Evolutionary conservation across 2,888 invertebrate species (phyloP).

Genomic region (Cepaea hortensis): DNA sequence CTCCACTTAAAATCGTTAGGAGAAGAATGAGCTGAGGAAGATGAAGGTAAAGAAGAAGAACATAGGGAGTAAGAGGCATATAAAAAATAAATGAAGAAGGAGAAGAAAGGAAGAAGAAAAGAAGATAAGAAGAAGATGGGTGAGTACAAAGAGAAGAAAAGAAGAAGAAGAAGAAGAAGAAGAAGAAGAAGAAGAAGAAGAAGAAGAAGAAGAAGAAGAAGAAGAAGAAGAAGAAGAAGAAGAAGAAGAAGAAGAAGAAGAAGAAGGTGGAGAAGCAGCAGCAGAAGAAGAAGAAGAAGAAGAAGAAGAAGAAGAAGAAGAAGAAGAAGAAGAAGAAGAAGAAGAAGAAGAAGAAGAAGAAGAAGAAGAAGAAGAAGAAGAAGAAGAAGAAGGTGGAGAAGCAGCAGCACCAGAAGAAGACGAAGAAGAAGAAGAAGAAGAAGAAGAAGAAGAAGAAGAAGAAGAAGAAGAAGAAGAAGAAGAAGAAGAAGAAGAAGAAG

Average conservation of each 20-base stretch:
- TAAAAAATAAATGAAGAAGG: too few relatives aligned
- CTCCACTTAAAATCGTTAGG: too few relatives aligned
- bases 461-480: neutral
- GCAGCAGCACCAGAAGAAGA: neutral
- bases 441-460: slow-evolving; percentile 17
- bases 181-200: neutral
- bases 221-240: slow-evolving; percentile 30
- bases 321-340: slow-evolving; percentile 28
- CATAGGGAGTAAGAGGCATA: too few relatives aligned
- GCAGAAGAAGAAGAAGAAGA: neutral
- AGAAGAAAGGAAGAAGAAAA: neutral
- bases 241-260: slow-evolving; percentile 10
- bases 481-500: slow-evolving; percentile 12
- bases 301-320: slow-evolving; percentile 25
- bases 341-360: neutral
- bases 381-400: neutral
- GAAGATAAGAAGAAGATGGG: too few relatives aligned
- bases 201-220: neutral
- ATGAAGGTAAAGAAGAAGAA: too few relatives aligned
- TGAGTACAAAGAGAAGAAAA: too few relatives aligned
- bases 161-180: neutral
- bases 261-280: neutral
- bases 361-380: neutral
- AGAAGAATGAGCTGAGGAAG: too few relatives aligned
- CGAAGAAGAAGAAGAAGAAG: slow-evolving; percentile 24